These are phyloP conservation scores for Albula goreensis DNA, from an alignment of 2,113 vertebrate species.

Conservation along the genomic window DNA sequence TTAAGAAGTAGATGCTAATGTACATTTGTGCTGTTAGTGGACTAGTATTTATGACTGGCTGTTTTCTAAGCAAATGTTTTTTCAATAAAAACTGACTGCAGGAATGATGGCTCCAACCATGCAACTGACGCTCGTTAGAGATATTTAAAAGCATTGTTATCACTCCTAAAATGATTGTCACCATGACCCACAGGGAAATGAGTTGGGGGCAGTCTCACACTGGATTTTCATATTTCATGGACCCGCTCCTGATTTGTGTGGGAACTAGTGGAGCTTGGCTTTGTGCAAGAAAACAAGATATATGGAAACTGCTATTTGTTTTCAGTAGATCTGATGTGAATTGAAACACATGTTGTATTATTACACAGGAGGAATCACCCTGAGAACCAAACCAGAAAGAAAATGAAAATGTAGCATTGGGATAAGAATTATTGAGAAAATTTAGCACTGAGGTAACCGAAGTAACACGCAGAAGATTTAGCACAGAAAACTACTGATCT, in stretches of 20 bases:
- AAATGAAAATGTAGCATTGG: constrained; percentile 10
- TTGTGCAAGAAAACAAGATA: neutral
- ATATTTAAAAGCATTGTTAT: neutral
- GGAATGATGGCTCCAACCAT: neutral
- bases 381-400: neutral
- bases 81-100: neutral
- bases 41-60: neutral
- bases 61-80: neutral
- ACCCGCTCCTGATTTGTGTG: neutral
- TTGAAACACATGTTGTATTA: neutral
- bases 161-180: constrained; percentile 3
- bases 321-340: neutral
- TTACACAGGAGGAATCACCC: neutral
- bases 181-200: neutral
- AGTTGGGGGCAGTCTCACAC: neutral
- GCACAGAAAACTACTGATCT: constrained; percentile 8
- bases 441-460: neutral
- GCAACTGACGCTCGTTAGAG: neutral
- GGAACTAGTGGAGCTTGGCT: neutral
- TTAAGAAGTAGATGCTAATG: too few relatives aligned
- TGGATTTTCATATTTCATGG: neutral
- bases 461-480: constrained; percentile 14
- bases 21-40: too few relatives aligned
- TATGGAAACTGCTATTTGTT: neutral
- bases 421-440: neutral